Percentiles rank a stretch among this genome's conserved stretches.
phyloP scores from a whole-genome alignment of 2,797 vertebrate genomes.

The Cercopithecus neglectus region DNA sequence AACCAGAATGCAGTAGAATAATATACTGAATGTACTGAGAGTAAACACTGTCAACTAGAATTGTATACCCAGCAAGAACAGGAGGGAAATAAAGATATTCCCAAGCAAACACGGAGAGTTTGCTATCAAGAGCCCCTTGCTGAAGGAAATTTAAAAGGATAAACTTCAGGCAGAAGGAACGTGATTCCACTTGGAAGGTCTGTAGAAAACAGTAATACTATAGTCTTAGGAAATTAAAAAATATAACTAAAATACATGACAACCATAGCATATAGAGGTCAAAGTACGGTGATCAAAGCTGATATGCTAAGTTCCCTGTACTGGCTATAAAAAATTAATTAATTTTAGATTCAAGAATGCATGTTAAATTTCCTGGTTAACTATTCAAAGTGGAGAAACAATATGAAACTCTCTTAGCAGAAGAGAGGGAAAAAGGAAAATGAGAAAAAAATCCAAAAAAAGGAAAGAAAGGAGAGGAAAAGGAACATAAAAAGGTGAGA shows the following conservation, averaged over 20 bases:
- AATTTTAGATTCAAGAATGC: constrained; percentile 1
- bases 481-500: not conserved
- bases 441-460: not conserved
- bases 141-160: not conserved
- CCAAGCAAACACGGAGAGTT: not conserved
- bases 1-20: not conserved
- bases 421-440: not conserved
- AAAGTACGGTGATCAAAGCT: not conserved
- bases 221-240: not conserved
- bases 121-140: not conserved
- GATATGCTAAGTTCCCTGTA: not conserved
- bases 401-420: not conserved
- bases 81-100: not conserved
- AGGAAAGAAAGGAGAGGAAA: not conserved
- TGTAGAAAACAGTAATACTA: not conserved
- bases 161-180: not conserved
- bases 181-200: not conserved
- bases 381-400: not conserved
- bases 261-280: not conserved
- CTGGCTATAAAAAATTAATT: not conserved
- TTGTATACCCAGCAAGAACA: not conserved
- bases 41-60: constrained; percentile 10
- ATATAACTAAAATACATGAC: not conserved
- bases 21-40: not conserved
- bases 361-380: constrained; percentile 21